Percentiles rank a stretch among this genome's conserved stretches.
Evolutionary conservation across 2,113 vertebrate species (phyloP).

Genomic region (Dicentrarchus labrax): DNA sequence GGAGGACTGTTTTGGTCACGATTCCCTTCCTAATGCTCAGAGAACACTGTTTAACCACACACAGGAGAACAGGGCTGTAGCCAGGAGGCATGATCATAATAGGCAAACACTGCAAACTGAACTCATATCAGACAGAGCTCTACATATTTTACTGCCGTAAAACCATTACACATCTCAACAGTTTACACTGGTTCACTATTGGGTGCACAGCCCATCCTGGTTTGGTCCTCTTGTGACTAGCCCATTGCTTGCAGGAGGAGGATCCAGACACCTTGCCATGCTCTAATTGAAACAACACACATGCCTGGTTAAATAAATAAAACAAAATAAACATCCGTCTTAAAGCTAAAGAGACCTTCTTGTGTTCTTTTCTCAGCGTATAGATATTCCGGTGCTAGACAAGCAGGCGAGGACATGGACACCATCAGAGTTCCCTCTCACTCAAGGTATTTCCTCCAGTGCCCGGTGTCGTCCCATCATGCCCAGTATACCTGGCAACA

Average conservation of each 20-base stretch:
- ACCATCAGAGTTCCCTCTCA: neutral
- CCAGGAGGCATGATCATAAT: neutral
- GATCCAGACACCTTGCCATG: neutral
- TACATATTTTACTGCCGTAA: neutral
- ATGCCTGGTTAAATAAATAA: neutral
- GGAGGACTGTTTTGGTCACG: too few species aligned
- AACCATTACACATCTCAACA: too few species aligned
- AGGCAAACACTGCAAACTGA: neutral
- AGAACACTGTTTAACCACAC: neutral
- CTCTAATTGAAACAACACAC: neutral
- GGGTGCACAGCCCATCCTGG: neutral
- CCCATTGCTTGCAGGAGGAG: neutral
- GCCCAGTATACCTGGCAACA: slow-evolving; percentile 76
- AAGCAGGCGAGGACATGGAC: accelerated
- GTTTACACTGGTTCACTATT: neutral
- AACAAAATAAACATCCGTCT: neutral
- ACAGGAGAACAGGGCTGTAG: neutral
- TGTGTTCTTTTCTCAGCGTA: neutral
- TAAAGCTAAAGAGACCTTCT: neutral
- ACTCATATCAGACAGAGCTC: neutral
- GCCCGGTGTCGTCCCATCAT: slow-evolving; percentile 68
- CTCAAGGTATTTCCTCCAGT: slow-evolving; percentile 65
- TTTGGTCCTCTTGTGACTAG: neutral
- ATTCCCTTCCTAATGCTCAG: neutral
- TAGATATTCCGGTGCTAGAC: accelerated